Conservation (phyloP, 2,113 vertebrate species). For the Pionites leucogaster region DNA sequence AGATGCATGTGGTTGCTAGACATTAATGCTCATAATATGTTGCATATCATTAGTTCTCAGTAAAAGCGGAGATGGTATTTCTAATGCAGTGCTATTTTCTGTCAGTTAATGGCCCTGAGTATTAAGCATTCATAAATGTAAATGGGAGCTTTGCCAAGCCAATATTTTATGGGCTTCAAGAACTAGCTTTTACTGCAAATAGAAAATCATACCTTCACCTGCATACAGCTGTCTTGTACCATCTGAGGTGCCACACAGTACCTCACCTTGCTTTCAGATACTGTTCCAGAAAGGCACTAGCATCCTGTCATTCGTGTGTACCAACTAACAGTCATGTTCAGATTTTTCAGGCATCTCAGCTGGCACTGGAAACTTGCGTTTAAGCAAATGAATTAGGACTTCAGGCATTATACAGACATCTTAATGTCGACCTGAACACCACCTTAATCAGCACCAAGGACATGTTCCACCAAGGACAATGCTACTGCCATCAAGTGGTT, state of each 20-base stretch:
- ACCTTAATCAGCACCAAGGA: background rate
- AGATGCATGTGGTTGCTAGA: background rate
- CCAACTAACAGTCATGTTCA: background rate
- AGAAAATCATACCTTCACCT: background rate
- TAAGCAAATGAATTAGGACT: background rate
- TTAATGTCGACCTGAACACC: background rate
- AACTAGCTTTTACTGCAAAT: background rate
- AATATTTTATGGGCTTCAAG: background rate
- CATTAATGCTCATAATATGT: background rate
- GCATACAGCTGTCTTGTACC: background rate
- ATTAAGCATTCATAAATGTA: background rate
- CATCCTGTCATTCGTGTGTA: rapidly evolving
- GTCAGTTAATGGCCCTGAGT: constrained; percentile 11
- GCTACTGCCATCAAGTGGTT: background rate
- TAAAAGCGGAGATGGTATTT: background rate
- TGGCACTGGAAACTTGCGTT: background rate
- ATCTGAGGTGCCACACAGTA: background rate
- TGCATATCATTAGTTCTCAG: background rate
- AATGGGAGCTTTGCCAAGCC: background rate
- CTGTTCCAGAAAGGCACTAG: background rate
- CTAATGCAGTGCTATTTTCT: constrained; percentile 3
- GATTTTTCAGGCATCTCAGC: background rate
- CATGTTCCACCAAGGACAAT: background rate
- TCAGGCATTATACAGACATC: background rate
- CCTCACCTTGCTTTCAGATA: background rate